Evolutionary conservation across 1,140 invertebrate genomes (phyloP), one percentile per base, ranked within the genome.

Genomic region (Drosophila lacteicornis): DNA sequence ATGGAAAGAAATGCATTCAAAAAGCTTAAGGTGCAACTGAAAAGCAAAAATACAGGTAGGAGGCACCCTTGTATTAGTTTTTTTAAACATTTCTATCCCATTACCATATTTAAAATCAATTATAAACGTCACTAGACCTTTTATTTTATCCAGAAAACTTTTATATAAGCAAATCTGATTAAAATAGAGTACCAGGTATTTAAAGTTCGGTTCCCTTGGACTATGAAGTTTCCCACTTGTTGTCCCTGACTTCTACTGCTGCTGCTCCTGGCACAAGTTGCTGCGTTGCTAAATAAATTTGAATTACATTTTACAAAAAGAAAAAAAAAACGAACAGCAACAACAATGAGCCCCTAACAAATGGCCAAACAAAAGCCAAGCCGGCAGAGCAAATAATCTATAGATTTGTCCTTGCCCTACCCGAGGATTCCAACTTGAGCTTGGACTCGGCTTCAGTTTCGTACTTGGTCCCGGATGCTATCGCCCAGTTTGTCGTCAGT

Each of bases 231-330:
- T 56, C 53, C 36, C 19, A 56, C 19, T 56, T 56, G 53, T 56
- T 56, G 36, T 56, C 53, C 15, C 13, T 40, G 22, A 30, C 15
- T 46, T 42, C 47, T 56, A 62, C 40, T 42, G 40, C 40, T 70
- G 49, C 55, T 60, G 51, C 57, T 61, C 43, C 25, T 47, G 77
- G 56, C 66, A 46, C 59, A 59, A 66, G 65, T 58, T 58, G 56
- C 69, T 57, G 56, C 50, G 58, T 71, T 65, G 75, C 78, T 81
- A 85, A 90, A 88, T 90, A 90, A 91, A 90, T 90, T 90, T 90
- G 75, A 90, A 90, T 82, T 82, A 82, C 65, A 80, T 84, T 82
- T 77, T 66, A 49, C 17, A 79, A 66, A 77, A 30, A 30, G 5
- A 67, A 47, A 73, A 43, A 47, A 40, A 45, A 74, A 60, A 36